Conservation (phyloP, 2,113 vertebrate species). For the Merops nubicus region DNA sequence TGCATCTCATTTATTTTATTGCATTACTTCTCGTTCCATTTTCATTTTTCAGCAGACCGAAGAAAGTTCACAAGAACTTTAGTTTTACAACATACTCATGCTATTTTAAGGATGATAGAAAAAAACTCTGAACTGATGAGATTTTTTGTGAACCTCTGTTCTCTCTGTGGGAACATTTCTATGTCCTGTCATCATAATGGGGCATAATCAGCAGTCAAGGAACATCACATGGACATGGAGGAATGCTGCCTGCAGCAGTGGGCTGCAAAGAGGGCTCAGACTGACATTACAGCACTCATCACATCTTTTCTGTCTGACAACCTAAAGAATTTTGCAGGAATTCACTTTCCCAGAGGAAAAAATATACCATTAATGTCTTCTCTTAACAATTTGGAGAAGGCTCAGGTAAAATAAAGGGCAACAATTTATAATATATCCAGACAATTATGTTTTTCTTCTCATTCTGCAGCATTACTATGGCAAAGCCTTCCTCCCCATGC, state of each 20-base stretch:
- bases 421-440: neutral
- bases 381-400: neutral
- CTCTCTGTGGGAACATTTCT: neutral
- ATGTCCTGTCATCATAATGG: neutral
- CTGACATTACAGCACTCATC: neutral
- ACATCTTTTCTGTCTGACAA: neutral
- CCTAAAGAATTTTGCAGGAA: neutral
- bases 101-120: neutral
- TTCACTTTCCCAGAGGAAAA: neutral
- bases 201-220: constrained; percentile 21
- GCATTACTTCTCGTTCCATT: neutral
- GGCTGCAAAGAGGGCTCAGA: neutral
- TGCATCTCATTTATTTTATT: neutral
- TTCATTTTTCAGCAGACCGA: neutral
- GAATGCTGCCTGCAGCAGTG: neutral
- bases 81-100: neutral
- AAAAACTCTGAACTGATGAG: neutral
- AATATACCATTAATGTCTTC: neutral
- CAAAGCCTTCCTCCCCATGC: neutral
- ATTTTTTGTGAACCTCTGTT: neutral
- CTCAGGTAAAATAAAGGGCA: neutral
- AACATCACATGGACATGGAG: neutral
- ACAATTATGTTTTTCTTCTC: neutral
- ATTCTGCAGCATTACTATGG: neutral
- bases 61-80: neutral